Percentiles rank a stretch among this genome's conserved stretches.
Evolutionary conservation across 2,888 invertebrate genomes (phyloP).

Genomic region (Hyposoter didymator): DNA sequence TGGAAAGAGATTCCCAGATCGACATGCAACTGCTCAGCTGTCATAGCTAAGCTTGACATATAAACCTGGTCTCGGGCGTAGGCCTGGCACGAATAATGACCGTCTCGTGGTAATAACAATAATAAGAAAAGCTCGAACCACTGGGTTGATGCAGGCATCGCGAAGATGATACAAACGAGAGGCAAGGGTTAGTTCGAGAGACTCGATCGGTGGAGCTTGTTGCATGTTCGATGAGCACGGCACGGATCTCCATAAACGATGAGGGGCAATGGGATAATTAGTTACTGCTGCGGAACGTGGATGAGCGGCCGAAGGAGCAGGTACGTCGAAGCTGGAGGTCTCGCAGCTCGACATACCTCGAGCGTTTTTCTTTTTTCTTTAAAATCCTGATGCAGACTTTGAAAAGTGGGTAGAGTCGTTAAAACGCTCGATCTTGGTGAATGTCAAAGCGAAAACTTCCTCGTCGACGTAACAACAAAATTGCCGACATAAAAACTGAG

Average conservation of each 20-base stretch:
- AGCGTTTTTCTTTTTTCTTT: slow-evolving; percentile 16
- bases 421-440: slow-evolving; percentile 48
- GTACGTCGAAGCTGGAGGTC: slow-evolving; percentile 48
- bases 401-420: slow-evolving; percentile 51
- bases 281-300: slow-evolving; percentile 55
- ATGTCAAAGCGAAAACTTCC: slow-evolving; percentile 49
- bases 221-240: slow-evolving; percentile 64
- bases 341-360: slow-evolving; percentile 50
- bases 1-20: slow-evolving; percentile 24
- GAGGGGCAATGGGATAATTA: slow-evolving; percentile 67
- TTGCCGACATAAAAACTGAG: slow-evolving; percentile 53
- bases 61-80: slow-evolving; percentile 40
- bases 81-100: slow-evolving; percentile 60
- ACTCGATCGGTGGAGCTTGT: slow-evolving; percentile 45
- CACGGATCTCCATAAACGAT: slow-evolving; percentile 68
- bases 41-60: slow-evolving; percentile 37
- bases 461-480: slow-evolving; percentile 31
- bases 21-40: slow-evolving; percentile 39
- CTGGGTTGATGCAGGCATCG: slow-evolving; percentile 34
- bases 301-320: slow-evolving; percentile 53
- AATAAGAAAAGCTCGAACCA: slow-evolving; percentile 40
- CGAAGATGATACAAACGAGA: slow-evolving; percentile 35
- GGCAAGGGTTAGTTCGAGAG: slow-evolving; percentile 22
- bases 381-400: slow-evolving; percentile 35
- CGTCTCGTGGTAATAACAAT: slow-evolving; percentile 57